Evolutionary conservation across 2,113 vertebrate genomes (phyloP), one percentile per base, ranked within the genome.

Genomic region (Sebastes fasciatus): DNA sequence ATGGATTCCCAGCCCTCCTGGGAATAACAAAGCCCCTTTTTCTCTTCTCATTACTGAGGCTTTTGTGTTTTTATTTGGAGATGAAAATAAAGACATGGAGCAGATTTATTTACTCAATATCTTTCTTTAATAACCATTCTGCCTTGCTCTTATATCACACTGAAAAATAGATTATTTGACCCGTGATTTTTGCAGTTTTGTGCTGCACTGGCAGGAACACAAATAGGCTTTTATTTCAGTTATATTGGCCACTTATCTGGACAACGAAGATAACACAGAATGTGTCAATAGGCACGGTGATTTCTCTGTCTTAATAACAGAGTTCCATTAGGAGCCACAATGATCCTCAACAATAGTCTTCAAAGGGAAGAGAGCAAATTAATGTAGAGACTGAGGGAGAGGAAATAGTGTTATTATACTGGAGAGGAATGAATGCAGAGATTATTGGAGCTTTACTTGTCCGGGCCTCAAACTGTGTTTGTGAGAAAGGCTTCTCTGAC

Each of bases 251-350:
- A 72, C 73, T 90, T 86, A 84, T 85, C 61, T 60, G 45, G 80
- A 21, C 57, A 81, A 74, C 46, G 79, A 54, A 79, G 79, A 90
- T 45, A 84, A 86, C 54, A 83, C 46, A 34, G 21, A 69, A 60
- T 8, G 13, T 64, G 70, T 77, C 68, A 79, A 60, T 16, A 61
- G 75, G 14, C 1, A 2, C 16, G 11, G 21, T n/a, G 66, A 80
- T 86, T 75, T 42, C 40, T 82, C 79, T 19, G 51, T 84, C 57
- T 88, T 89, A 86, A 92, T 89, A 88, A 89, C 71, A 70, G 45
- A 80, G 58, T 75, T 79, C 69, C 77, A 82, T 84, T 76, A 84
- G 65, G 62, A 83, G 82, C 40, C 26, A 68, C 52, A 79, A 60
- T 63, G 67, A 90, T 84, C 77, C 74, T 75, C 3, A 1, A 64